A percentile compares a stretch with the other conserved stretches of the same genome.
Conservation (phyloP, 2,113 vertebrate genomes). For the Arizona elegans region DNA sequence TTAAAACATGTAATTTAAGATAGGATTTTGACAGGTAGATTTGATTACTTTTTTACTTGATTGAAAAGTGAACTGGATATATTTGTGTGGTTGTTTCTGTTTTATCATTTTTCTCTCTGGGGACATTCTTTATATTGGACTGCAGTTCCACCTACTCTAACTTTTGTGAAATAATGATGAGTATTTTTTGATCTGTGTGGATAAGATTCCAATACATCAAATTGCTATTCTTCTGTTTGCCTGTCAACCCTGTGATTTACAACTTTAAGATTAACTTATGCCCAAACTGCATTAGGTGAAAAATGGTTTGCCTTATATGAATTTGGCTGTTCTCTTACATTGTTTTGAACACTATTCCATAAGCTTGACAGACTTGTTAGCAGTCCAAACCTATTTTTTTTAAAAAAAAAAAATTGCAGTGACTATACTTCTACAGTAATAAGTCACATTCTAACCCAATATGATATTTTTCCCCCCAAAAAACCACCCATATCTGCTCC, state of each 20-base stretch:
- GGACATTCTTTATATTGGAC: not conserved
- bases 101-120: not conserved
- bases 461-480: not conserved
- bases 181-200: conserved; percentile 11
- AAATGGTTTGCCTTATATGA: conserved; percentile 2
- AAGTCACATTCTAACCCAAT: not conserved
- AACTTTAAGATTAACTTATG: not conserved
- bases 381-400: not conserved
- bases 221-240: not conserved
- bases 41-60: not conserved
- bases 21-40: not conserved
- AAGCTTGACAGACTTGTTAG: not conserved
- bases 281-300: conserved; percentile 10
- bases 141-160: not conserved
- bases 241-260: not conserved
- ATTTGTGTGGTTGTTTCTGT: not conserved
- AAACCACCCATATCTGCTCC: not conserved
- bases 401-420: not conserved
- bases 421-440: not conserved
- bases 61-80: not conserved
- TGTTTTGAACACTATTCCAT: not conserved
- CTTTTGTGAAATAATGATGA: not conserved
- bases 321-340: not conserved
- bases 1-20: not conserved
- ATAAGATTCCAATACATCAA: not conserved